These are phyloP conservation scores for Diplogasteroides magnus DNA, from an alignment of 1,140 invertebrate genomes.

Conservation along the genomic window DNA sequence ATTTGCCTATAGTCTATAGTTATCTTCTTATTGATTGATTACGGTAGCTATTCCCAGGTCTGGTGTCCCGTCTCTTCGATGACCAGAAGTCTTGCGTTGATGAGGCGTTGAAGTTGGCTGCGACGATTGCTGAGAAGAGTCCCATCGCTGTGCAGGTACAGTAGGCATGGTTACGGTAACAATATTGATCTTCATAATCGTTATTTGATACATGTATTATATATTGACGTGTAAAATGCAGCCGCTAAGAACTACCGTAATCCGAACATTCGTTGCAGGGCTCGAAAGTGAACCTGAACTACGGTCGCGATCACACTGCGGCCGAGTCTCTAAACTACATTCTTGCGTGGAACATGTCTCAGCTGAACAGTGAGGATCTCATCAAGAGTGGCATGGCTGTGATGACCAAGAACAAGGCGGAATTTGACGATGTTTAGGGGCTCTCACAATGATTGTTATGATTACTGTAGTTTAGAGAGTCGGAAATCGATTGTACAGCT, in stretches of 20 bases:
- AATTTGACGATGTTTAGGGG: conserved; percentile 25
- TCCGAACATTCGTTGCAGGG: not conserved
- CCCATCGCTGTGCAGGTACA: conserved; percentile 84
- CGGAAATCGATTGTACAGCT: no score
- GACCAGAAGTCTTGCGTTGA: conserved; percentile 63
- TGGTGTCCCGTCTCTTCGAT: conserved; percentile 23
- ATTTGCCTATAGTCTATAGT: not conserved
- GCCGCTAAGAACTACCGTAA: not conserved
- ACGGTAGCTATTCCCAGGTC: conserved; percentile 15
- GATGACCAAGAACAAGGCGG: conserved; percentile 64
- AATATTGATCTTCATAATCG: not conserved
- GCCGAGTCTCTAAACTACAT: conserved; percentile 58
- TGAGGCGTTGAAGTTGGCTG: conserved; percentile 70
- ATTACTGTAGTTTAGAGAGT: no score
- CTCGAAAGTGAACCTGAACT: conserved; percentile 62
- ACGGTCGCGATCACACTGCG: conserved; percentile 70
- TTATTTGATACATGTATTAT: not conserved
- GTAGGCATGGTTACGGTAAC: conserved; percentile 3
- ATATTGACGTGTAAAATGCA: not conserved
- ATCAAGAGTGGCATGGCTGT: conserved; percentile 71
- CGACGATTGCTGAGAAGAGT: conserved; percentile 78
- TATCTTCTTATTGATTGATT: conserved; percentile 4
- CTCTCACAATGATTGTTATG: no score
- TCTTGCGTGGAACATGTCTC: conserved; percentile 68
- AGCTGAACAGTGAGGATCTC: conserved; percentile 87